Base-by-base conservation (phyloP, 2,797 vertebrate genomes). In the Scomberomorus guttatus region DNA sequence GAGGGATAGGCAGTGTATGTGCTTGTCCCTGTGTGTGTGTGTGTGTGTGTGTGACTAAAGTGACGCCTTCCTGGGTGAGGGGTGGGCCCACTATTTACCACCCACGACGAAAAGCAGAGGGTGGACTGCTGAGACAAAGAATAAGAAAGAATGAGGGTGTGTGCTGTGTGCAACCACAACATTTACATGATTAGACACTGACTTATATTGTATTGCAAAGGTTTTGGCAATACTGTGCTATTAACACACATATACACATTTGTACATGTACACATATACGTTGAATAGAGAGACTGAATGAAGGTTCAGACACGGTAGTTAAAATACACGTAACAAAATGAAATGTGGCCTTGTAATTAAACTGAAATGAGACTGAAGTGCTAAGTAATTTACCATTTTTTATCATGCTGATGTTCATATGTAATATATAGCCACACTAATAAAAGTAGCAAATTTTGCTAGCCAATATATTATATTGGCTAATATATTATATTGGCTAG, bases 61-160 rank as follows among this genome's bases (percentile, higher is more conserved):
- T 83, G 84, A 93, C 82, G 89, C 88, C 94, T 90, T 92, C 83
- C 85, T 81, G 81, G 74, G 71, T 81, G 59, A 72, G 79, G 68
- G 84, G 79, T 67, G 76, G 80, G 57, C 70, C 74, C 34, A 15
- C 46, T 81, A 72, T 82, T 78, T 92, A 90, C 94, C 94, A 95
- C 94, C 94, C 94, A 95, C 72, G 66, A 81, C 46, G 93, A 92
- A 69, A 70, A 84, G 69, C 61, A 72, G 57, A 62, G 76, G 77
- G 64, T 77, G 65, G 57, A 81, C 77, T 52, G 59, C 71, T 81
- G 25, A 75, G 52, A 12, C 48, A 50, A 56, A 76, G 61, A 76
- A 62, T 68, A 44, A 79, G 55, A 79, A 48, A 72, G 42, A 56
- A 59, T 17, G 60, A 37, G 69, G 17, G 15, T 29, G 50, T 73